A percentile compares a stretch with the other conserved stretches of the same genome.
phyloP scores from a whole-genome alignment of 1,140 invertebrate genomes.

The Psix sp. region DNA sequence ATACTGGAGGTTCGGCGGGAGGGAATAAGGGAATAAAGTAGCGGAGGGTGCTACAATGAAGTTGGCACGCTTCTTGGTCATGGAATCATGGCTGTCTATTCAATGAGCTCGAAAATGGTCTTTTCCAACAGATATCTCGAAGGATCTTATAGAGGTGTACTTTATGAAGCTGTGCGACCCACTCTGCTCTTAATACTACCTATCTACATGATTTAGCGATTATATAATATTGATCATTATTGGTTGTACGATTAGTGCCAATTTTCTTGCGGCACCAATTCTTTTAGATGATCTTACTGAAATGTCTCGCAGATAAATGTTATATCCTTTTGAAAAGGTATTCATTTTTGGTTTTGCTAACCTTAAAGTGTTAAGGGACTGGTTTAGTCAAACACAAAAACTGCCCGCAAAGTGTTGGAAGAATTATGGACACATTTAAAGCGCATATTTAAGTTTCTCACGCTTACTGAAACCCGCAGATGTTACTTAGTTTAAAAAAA shows the following conservation, averaged over 20 bases:
- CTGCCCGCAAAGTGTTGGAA: constrained; percentile 29
- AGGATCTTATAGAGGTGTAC: constrained; percentile 67
- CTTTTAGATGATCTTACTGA: constrained; percentile 11
- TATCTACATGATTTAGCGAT: constrained; percentile 67
- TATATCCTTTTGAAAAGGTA: too few relatives aligned
- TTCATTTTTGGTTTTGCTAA: constrained; percentile 16
- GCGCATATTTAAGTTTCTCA: constrained; percentile 53
- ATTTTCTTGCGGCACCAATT: constrained; percentile 13
- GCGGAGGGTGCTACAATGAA: constrained; percentile 74
- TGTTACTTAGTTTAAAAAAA: constrained; percentile 39
- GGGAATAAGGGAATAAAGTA: constrained; percentile 74
- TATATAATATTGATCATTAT: constrained; percentile 59
- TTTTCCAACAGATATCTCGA: constrained; percentile 74
- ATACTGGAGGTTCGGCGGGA: constrained; percentile 67
- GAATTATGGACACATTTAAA: constrained; percentile 55
- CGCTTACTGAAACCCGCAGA: constrained; percentile 49
- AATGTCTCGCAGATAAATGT: too few relatives aligned
- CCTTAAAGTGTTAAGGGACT: constrained; percentile 7
- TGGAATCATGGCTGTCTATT: constrained; percentile 77
- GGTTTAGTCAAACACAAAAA: constrained; percentile 32
- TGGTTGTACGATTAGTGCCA: constrained; percentile 48
- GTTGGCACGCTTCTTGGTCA: constrained; percentile 76
- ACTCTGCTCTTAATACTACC: constrained; percentile 67
- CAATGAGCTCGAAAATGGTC: constrained; percentile 78
- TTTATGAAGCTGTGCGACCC: constrained; percentile 73